Conservation (phyloP, 2,113 vertebrate species). For the Regulus satrapa region DNA sequence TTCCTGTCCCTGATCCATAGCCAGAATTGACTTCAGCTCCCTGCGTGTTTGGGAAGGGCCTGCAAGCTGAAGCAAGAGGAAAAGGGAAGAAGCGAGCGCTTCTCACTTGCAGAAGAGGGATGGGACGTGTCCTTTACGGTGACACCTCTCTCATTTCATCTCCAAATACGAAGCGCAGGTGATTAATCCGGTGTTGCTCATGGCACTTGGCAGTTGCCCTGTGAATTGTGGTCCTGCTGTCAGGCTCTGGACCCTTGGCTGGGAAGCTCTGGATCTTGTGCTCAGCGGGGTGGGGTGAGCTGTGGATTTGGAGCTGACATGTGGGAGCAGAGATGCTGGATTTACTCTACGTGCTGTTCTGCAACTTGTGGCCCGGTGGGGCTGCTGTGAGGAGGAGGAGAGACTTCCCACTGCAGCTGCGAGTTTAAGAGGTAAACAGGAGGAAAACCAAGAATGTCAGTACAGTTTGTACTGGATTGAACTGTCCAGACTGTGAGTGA, state of each 20-base stretch:
- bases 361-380: not conserved
- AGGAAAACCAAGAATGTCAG: not conserved
- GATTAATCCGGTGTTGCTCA: not conserved
- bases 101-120: not conserved
- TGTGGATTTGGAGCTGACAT: not conserved
- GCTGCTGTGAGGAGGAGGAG: constrained; percentile 12
- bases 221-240: not conserved
- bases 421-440: constrained; percentile 38
- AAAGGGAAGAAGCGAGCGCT: not conserved
- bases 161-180: not conserved
- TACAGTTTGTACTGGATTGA: constrained; percentile 10
- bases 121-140: not conserved
- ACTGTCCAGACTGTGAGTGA: not conserved
- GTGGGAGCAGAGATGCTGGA: not conserved
- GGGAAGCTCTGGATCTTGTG: not conserved
- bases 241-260: not conserved
- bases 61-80: not conserved
- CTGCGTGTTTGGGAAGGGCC: not conserved
- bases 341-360: constrained; percentile 8
- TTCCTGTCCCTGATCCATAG: not conserved
- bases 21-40: not conserved
- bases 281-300: not conserved
- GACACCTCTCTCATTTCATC: not conserved
- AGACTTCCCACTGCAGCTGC: constrained; percentile 49
- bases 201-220: not conserved